Evolutionary conservation across 92 coral and sea anemone genomes (phyloP).

Genomic region (Parazoanthus atlanticus): DNA sequence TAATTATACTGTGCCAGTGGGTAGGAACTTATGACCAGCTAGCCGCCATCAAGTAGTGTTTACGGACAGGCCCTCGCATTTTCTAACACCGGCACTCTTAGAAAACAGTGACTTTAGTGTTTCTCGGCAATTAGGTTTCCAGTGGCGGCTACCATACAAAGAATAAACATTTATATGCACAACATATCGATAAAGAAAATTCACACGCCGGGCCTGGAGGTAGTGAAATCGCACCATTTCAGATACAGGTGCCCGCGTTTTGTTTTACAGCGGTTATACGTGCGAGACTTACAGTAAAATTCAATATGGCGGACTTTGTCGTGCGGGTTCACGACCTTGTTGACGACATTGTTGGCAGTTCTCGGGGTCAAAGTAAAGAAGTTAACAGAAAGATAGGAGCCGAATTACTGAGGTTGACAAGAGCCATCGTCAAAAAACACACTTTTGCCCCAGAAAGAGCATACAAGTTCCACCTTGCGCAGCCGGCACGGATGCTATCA

Average conservation of each 20-base stretch:
- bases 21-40: neutral
- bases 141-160: neutral
- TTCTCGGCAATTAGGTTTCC: neutral
- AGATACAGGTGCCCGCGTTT: too few species aligned
- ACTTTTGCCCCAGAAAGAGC: constrained; percentile 46
- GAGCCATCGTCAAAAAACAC: constrained; percentile 58
- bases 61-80: neutral
- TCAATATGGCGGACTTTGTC: too few species aligned
- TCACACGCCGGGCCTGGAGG: too few species aligned
- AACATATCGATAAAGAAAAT: neutral
- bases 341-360: too few species aligned
- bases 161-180: neutral
- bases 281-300: too few species aligned
- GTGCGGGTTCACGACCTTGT: too few species aligned
- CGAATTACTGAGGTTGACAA: constrained; percentile 50
- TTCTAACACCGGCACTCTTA: neutral
- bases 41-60: neutral
- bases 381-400: constrained; percentile 29
- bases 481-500: constrained; percentile 65
- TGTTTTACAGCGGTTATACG: too few species aligned
- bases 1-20: neutral
- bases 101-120: neutral
- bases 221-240: too few species aligned
- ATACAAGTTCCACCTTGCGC: constrained; percentile 61
- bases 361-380: too few species aligned